Conservation (phyloP, 2,888 invertebrate species). For the Lasioglossum zephyrum region DNA sequence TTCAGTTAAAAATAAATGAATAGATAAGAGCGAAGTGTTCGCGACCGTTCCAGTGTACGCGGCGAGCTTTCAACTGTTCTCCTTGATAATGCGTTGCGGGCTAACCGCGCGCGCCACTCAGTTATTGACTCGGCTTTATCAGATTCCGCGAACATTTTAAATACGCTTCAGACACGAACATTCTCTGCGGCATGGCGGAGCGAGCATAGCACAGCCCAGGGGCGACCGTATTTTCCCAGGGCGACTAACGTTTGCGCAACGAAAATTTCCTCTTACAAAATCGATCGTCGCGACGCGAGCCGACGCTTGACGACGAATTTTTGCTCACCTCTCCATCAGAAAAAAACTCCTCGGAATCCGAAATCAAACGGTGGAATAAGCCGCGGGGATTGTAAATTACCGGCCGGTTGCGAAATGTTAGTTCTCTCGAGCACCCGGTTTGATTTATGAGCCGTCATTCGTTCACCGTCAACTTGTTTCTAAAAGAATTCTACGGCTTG, state of each 20-base stretch:
- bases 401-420: background rate
- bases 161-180: constrained; percentile 21
- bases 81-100: constrained; percentile 17
- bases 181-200: background rate
- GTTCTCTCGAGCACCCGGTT: background rate
- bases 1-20: constrained; percentile 16
- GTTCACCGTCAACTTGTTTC: background rate
- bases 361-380: background rate
- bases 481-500: constrained; percentile 4
- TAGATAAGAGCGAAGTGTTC: constrained; percentile 16
- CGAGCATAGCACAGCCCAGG: background rate
- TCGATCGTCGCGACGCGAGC: background rate
- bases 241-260: background rate
- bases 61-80: constrained; percentile 28
- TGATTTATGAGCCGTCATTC: constrained; percentile 10
- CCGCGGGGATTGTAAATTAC: constrained; percentile 11
- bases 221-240: background rate
- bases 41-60: background rate
- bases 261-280: background rate
- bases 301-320: background rate
- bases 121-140: constrained; percentile 39
- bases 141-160: constrained; percentile 32
- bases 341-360: background rate
- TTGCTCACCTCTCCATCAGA: background rate
- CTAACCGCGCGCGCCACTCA: constrained; percentile 21